Evolutionary conservation across 1,140 invertebrate species (phyloP), one percentile per base, ranked within the genome.

Genomic region (Venturia canescens): DNA sequence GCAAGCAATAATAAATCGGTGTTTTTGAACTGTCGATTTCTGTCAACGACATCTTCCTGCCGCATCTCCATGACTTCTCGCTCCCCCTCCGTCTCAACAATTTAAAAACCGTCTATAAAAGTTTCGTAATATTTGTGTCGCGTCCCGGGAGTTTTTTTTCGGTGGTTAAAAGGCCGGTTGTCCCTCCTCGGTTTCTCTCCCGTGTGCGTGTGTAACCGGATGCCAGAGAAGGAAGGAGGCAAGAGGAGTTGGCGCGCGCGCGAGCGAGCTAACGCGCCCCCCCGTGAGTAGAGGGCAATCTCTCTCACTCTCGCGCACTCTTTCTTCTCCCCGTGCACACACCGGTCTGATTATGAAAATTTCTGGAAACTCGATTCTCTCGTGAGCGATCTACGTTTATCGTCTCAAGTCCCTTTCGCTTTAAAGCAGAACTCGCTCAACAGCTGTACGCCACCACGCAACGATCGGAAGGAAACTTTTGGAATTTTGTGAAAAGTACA

Each of bases 131-230:
- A 23, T 23, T 66, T 15, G 60, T 66, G 21, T 27, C 21, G 60
- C 23, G 60, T 66, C 23, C 4, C 5, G 53, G 4, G 23, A 26
- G 23, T 27, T 23, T 66, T 66, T 66, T 66, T 66, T 66, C 23
- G 53, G 53, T 57, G 53, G 53, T 57, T n/a, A 57, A 18, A 18
- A n/a, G 18, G 18, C 21, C 53, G 53, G 53, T 57, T 23, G 53
- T 27, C 23, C 60, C 13, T 23, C 21, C 7, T 66, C 23, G 21
- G 13, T 66, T 23, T 27, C 23, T 66, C 21, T 66, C 3, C n/a
- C 23, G 60, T 66, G 60, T 66, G 60, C 34, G 27, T 76, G 50
- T 76, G 74, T 76, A 76, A 76, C 74, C 74, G 74, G 74, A 76
- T 76, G 57, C 69, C 66, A 76, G 60, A 82, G 70, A 71, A 70